Percentiles rank a stretch among this genome's conserved stretches.
Conservation (phyloP, 2,113 vertebrate species). For the Platysternon megacephalum region DNA sequence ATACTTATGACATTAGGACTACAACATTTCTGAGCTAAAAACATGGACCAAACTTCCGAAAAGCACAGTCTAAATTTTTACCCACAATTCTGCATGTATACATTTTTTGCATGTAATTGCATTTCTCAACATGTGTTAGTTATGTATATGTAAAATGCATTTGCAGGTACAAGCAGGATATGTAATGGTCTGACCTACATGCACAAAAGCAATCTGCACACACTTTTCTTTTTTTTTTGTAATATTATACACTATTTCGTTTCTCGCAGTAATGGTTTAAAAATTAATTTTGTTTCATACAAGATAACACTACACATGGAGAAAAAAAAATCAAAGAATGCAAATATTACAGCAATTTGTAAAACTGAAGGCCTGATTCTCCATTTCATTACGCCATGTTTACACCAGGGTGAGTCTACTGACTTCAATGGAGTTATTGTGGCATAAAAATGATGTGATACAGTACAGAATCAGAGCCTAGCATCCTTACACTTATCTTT, state of each 20-base stretch:
- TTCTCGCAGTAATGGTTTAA: neutral
- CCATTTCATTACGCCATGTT: neutral
- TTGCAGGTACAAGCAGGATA: neutral
- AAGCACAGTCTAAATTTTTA: neutral
- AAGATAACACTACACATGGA: neutral
- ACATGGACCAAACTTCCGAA: neutral
- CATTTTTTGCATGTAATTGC: neutral
- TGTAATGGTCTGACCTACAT: neutral
- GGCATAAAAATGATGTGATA: neutral
- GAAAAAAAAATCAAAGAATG: neutral
- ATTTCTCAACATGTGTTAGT: neutral
- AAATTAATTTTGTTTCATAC: neutral
- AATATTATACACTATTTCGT: neutral
- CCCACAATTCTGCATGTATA: neutral
- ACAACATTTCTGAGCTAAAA: neutral
- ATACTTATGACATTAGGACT: neutral
- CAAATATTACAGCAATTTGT: neutral
- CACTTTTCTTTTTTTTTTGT: neutral
- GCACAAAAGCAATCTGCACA: neutral
- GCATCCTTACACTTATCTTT: neutral
- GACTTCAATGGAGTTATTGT: neutral
- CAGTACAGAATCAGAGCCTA: neutral
- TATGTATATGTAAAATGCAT: neutral
- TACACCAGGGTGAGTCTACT: neutral
- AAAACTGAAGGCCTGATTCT: neutral